These are phyloP conservation scores for Trichomycterus rosablanca DNA, from an alignment of 2,113 vertebrate species.

Conservation along the genomic window DNA sequence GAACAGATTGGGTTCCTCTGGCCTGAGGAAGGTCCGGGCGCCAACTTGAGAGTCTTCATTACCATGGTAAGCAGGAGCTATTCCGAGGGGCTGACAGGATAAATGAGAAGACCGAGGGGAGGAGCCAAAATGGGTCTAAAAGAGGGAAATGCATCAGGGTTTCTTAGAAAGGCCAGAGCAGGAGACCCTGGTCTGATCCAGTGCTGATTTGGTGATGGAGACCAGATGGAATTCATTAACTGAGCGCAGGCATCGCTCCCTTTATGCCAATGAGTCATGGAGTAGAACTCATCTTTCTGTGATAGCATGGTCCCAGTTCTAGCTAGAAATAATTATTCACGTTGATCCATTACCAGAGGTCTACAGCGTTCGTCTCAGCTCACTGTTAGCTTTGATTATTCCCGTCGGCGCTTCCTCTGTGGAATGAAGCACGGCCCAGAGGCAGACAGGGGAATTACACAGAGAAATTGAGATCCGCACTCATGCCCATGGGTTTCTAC, in stretches of 20 bases:
- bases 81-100: conserved; percentile 55
- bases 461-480: conserved; percentile 6
- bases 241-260: conserved; percentile 63
- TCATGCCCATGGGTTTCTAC: conserved; percentile 36
- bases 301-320: conserved; percentile 67
- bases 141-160: neutral
- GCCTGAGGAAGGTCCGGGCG: conserved; percentile 65
- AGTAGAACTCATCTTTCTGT: conserved; percentile 59
- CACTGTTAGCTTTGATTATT: conserved; percentile 68
- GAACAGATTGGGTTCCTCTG: conserved; percentile 66
- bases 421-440: conserved; percentile 52
- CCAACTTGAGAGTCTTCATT: conserved; percentile 64
- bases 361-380: conserved; percentile 67
- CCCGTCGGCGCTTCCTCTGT: conserved; percentile 54
- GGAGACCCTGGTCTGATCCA: conserved; percentile 32
- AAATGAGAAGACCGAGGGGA: conserved; percentile 47
- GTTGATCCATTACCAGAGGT: conserved; percentile 72
- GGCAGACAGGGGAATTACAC: conserved; percentile 59
- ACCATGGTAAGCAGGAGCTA: conserved; percentile 54
- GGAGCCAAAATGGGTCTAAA: conserved; percentile 14
- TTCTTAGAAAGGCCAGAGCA: conserved; percentile 14
- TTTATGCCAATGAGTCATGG: conserved; percentile 66
- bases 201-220: conserved; percentile 47
- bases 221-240: conserved; percentile 76
- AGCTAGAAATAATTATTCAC: conserved; percentile 76